Evolutionary conservation across 2,113 vertebrate species (phyloP), one percentile per base, ranked within the genome.

Genomic region (Platysternon megacephalum): DNA sequence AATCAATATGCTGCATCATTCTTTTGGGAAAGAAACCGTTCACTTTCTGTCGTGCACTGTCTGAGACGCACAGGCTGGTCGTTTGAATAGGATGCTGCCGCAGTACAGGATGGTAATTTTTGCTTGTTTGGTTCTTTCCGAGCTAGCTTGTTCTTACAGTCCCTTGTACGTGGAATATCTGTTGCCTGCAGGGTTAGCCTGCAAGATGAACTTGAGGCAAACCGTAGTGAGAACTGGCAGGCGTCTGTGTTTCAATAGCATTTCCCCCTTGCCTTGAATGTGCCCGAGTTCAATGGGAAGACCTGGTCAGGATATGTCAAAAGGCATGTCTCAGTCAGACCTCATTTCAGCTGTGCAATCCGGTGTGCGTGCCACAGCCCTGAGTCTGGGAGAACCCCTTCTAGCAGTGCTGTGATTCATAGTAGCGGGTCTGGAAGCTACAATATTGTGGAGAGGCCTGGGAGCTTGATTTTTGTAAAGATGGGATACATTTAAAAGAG

Each of bases 401-500:
- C 81, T 42, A 92, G 91, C 82, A 32, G 9, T 91, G 84, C 89
- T 52, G 52, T 93, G 92, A 95, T 96, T 94, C 93, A 93, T 79
- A 90, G 65, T 51, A 82, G 79, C 48, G 85, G 92, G 52, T 88
- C 85, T 80, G 92, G 72, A 82, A 94, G 93, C 49, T 79, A 85
- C 56, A 89, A 94, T 93, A 80, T 88, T 89, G 52, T 89, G 87
- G 85, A 88, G 85, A 93, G 87, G 26, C 48, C 42, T 68, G 52
- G 42, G 81, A 65, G 83, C 48, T 51, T 88, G 55, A 42, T 79
- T 74, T 76, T 76, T 76, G 21, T 76, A 12, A 35, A 89, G 32
- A 84, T 39, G 32, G 65, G 96, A 95, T 96, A 95, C 97, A 96
- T 96, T 96, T 95, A 93, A 88, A 97, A 85, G 87, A 93, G 80